Evolutionary conservation across 2,113 vertebrate genomes (phyloP).

Genomic region (Uria lomvia): DNA sequence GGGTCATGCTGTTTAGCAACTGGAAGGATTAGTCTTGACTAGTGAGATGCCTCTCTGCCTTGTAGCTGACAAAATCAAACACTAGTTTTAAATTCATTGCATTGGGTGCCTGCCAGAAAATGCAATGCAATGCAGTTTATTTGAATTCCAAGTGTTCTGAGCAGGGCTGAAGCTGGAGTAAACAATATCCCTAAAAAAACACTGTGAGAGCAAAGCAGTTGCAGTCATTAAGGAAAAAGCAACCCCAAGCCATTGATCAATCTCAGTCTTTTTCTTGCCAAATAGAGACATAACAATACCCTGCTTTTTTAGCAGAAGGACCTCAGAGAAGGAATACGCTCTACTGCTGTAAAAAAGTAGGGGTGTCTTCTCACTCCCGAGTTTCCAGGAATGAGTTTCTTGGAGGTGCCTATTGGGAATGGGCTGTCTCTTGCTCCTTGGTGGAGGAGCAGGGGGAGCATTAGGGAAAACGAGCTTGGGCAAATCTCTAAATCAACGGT

Average conservation of each 20-base stretch:
- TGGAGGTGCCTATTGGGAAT: background rate
- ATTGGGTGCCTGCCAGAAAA: slow-evolving; percentile 28
- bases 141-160: slow-evolving; percentile 31
- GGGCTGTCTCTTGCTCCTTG: background rate
- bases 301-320: background rate
- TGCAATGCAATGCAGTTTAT: slow-evolving; percentile 11
- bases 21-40: slow-evolving; percentile 19
- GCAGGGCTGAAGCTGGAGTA: slow-evolving; percentile 4
- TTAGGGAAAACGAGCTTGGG: background rate
- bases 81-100: slow-evolving; percentile 19
- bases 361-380: background rate
- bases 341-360: background rate
- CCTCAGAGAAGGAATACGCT: background rate
- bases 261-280: background rate
- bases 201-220: background rate
- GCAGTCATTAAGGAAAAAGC: background rate
- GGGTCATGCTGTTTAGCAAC: background rate
- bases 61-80: slow-evolving; percentile 47
- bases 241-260: background rate
- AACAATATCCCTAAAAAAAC: slow-evolving; percentile 9
- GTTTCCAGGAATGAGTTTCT: background rate
- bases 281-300: background rate
- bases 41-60: slow-evolving; percentile 13
- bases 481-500: background rate
- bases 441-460: background rate